A percentile compares a stretch with the other conserved stretches of the same genome.
phyloP scores from a whole-genome alignment of 2,888 invertebrate species.

The Magallana nippona region DNA sequence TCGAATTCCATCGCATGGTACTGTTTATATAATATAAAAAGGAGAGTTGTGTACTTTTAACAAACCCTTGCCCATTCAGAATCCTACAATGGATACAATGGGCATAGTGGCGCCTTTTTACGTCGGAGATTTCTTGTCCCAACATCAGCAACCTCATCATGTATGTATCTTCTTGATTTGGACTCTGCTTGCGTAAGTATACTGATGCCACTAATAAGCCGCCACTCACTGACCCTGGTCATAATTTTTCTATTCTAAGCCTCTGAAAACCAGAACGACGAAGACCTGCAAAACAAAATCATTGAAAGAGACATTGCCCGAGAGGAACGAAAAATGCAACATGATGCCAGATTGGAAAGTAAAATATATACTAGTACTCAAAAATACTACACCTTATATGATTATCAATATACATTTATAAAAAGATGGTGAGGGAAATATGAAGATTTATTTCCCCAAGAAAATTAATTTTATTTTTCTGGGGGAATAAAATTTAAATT shows the following conservation, averaged over 20 bases:
- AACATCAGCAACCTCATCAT: neutral
- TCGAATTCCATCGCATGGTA: no score
- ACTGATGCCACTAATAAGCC: neutral
- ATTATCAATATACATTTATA: no score
- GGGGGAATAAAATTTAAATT: no score
- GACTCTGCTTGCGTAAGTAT: neutral
- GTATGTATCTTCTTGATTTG: neutral
- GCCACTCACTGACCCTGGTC: neutral
- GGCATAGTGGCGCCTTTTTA: neutral
- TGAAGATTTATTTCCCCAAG: no score
- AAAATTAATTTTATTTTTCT: no score
- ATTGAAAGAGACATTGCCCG: neutral
- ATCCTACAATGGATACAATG: neutral
- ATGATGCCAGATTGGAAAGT: constrained; percentile 6
- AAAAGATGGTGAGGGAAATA: no score
- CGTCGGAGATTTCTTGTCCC: neutral
- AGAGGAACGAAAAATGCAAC: neutral
- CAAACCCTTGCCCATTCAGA: constrained; percentile 4
- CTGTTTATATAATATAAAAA: neutral
- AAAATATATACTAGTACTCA: neutral
- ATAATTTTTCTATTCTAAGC: neutral
- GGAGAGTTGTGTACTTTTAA: neutral
- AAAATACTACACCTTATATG: no score
- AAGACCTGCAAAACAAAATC: constrained; percentile 3
- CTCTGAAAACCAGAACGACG: neutral